phyloP scores from a whole-genome alignment of 1,140 invertebrate species.

The Hirudo medicinalis region DNA sequence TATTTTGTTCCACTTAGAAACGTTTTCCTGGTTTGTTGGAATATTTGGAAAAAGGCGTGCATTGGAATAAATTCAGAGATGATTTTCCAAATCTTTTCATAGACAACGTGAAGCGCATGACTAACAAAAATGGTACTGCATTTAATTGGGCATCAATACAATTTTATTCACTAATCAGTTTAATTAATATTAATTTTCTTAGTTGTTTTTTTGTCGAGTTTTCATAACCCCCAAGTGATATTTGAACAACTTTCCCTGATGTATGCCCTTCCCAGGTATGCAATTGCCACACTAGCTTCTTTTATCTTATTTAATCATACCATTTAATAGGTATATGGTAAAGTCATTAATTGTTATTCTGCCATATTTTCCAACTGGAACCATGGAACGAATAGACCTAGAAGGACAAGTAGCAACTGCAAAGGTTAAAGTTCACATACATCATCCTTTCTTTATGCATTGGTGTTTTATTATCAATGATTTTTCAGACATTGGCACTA shows the following conservation, averaged over 20 bases:
- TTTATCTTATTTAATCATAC: background rate
- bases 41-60: constrained; percentile 7
- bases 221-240: constrained; percentile 37
- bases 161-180: background rate
- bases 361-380: constrained; percentile 42
- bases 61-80: constrained; percentile 37
- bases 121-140: constrained; percentile 38
- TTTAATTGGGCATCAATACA: background rate
- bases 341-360: constrained; percentile 39
- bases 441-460: background rate
- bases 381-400: constrained; percentile 42
- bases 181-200: constrained; percentile 21
- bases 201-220: constrained; percentile 41
- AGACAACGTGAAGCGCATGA: constrained; percentile 38
- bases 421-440: constrained; percentile 29
- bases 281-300: background rate
- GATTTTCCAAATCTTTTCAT: constrained; percentile 42
- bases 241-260: constrained; percentile 42
- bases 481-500: constrained; percentile 36
- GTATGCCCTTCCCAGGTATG: constrained; percentile 38
- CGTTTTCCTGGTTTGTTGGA: background rate
- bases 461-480: background rate
- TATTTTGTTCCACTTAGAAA: too few species aligned
- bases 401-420: constrained; percentile 43
- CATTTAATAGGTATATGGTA: constrained; percentile 35